Evolutionary conservation across 2,113 vertebrate species (phyloP), one percentile per base, ranked within the genome.

Genomic region (Capreolus pygargus): DNA sequence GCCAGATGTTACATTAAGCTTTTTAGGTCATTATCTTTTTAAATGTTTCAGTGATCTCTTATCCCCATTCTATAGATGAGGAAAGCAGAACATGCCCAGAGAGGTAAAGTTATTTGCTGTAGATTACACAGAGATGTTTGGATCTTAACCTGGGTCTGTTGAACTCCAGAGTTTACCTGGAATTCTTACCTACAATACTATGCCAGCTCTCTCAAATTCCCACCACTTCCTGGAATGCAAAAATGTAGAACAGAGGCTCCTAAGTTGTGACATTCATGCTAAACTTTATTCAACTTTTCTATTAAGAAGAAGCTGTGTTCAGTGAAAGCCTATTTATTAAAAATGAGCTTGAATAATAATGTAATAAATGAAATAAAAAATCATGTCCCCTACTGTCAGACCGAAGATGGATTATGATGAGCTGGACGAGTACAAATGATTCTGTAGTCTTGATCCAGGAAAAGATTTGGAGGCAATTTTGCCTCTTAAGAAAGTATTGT

Each of bases 401-500:
- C 60, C 61, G 60, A 92, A 95, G 86, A 97, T 92, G 74, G 91
- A 97, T 95, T 54, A 78, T 54, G 84, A 96, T 95, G 54, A 74
- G 78, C 81, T 93, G 57, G 76, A 67, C 27, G 2, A 45, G 60
- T 91, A 97, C 89, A 96, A 94, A 97, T 61, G 54, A 86, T 61
- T 97, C 92, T 84, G 89, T 52, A 89, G 89, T 91, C 30, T 13
- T 6, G 81, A 92, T 95, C 94, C 89, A 95, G 88, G 95, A 83
- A 94, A 96, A 94, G 91, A 92, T 92, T 97, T 94, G 94, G 82
- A 93, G 85, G 94, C 83, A 93, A 95, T 95, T 97, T 97, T 95
- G 92, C 70, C 83, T 97, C 86, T 97, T 96, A 97, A 97, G 91
- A 97, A 97, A 98, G 96, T 95, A 95, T 96, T 95, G 86, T 81